Evolutionary conservation across 2,888 invertebrate species (phyloP), one percentile per base, ranked within the genome.

Genomic region (Sphecodes monilicornis): DNA sequence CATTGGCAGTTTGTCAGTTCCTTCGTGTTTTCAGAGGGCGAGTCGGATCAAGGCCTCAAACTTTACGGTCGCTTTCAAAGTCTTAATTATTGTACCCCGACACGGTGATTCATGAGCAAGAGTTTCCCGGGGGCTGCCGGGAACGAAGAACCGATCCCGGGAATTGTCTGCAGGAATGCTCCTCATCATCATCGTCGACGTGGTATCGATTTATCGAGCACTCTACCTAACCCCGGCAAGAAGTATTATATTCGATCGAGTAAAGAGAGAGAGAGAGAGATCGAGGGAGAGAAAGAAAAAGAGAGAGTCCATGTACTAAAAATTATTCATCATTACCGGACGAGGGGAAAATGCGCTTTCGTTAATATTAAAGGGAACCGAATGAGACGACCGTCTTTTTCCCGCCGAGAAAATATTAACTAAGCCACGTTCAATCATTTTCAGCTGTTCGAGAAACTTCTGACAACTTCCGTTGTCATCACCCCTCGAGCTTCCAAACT

Each of bases 191-290:
- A 86, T 84, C 78, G 76, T 3, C 32, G 41, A 29, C 29, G 74
- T n/a, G 32, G n/a, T 84, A 88, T 89, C 83, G 90, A 88, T 89
- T 89, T 87, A 84, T 85, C 72, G 83, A 81, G 8, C 50, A 18
- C 85, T 82, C 78, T 32, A 64, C 64, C 64, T n/a, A n/a, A n/a
- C n/a, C 64, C 32, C 22, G 64, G 64, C 64, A 64, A 64, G 6
- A 64, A 64, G 64, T 50, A 50, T 50, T 22, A 50, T 32, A 64
- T 64, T 64, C 64, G 64, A 64, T 64, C 64, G 22, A 32, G 64
- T 18, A 32, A 29, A 60, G 60, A 60, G 57, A 13, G 57, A 26
- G 26, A 26, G 57, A 26, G 26, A n/a, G 54, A 50, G 50, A 54
- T 10, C n/a, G 54, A 54, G 54, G 26, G 26, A 50, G 50, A 50